Percentiles rank a stretch among this genome's conserved stretches.
Evolutionary conservation across 2,797 vertebrate species (phyloP).

Genomic region (Brachyrhaphis roseni): DNA sequence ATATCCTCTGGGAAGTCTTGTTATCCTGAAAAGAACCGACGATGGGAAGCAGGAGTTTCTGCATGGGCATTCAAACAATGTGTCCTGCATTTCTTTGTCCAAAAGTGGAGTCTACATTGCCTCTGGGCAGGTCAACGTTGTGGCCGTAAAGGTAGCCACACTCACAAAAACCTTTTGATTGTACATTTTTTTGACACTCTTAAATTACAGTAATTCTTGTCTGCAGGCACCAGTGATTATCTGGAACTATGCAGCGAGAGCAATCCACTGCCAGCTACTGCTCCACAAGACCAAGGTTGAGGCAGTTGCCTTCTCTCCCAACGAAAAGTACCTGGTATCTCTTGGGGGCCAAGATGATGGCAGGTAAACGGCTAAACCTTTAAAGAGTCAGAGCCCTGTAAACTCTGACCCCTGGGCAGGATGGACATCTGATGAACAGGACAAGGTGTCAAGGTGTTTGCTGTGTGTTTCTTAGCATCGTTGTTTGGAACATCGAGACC

Average conservation of each 20-base stretch:
- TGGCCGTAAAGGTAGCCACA: constrained; percentile 87
- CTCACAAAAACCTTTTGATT: neutral
- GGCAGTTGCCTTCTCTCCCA: constrained; percentile 88
- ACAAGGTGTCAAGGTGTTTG: constrained; percentile 4
- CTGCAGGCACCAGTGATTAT: constrained; percentile 88
- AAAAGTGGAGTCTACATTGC: constrained; percentile 84
- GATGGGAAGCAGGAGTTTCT: constrained; percentile 86
- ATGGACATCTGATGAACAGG: neutral
- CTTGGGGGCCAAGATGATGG: constrained; percentile 91
- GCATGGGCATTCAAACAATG: constrained; percentile 88
- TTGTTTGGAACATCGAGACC: constrained; percentile 87
- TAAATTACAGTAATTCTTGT: constrained; percentile 2
- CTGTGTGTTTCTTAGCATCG: constrained; percentile 78
- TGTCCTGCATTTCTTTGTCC: constrained; percentile 87
- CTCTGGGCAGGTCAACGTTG: constrained; percentile 90
- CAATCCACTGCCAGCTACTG: constrained; percentile 79
- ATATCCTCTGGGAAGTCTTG: constrained; percentile 88
- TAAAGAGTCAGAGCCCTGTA: neutral
- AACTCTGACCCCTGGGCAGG: neutral
- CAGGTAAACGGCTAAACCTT: constrained; percentile 78
- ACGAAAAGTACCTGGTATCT: constrained; percentile 87
- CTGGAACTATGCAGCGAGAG: constrained; percentile 85
- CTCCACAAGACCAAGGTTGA: constrained; percentile 91
- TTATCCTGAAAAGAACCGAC: constrained; percentile 84
- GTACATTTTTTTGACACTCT: neutral